Conservation (phyloP, 2,113 vertebrate species). For the Cyrtonyx montezumae region DNA sequence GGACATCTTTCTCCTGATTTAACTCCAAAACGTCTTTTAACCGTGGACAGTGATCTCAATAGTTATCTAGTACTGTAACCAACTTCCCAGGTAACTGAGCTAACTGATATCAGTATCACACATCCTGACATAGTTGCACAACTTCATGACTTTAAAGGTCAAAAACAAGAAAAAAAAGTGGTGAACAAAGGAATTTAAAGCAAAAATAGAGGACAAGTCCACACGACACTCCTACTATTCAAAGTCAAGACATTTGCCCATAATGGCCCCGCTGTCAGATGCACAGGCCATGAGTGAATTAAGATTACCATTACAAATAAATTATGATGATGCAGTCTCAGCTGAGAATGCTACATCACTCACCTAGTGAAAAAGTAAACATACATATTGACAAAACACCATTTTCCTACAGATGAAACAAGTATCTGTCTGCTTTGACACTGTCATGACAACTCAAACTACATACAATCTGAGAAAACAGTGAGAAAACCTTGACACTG, state of each 20-base stretch:
- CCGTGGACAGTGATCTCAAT: neutral
- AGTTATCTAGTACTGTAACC: neutral
- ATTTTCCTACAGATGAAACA: neutral
- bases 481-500: neutral
- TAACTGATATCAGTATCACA: too few relatives aligned
- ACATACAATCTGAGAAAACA: neutral
- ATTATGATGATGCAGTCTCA: too few relatives aligned
- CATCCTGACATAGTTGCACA: neutral
- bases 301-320: neutral
- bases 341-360: neutral
- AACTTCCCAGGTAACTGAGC: neutral
- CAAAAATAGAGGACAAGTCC: neutral
- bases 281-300: neutral
- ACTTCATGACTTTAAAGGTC: neutral
- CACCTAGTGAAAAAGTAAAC: neutral
- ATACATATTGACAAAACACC: neutral
- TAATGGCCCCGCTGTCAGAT: neutral
- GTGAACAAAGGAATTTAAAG: neutral
- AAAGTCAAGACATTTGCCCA: neutral
- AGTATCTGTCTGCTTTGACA: neutral
- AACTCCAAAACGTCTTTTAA: neutral
- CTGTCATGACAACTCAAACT: neutral
- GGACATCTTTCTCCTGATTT: neutral
- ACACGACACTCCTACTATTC: neutral
- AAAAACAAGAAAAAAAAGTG: neutral